Evolutionary conservation across 2,888 invertebrate genomes (phyloP).

Genomic region (Rhorus exstirpatorius): DNA sequence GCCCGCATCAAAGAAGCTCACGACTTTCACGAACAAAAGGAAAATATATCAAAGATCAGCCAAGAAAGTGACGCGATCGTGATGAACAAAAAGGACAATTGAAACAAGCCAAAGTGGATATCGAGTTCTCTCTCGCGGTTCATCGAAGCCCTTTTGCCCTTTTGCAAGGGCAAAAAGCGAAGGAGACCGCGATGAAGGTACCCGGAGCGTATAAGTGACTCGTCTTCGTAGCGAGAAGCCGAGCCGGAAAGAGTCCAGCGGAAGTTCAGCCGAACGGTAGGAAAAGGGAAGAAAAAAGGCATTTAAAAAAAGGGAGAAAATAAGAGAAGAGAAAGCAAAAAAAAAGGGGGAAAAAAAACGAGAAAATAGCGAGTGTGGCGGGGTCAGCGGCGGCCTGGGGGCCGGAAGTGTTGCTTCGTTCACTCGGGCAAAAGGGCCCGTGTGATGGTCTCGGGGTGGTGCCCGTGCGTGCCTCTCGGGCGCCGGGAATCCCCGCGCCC

Average conservation of each 20-base stretch:
- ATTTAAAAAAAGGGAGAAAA: conserved; percentile 20
- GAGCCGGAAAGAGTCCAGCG: conserved; percentile 35
- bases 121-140: conserved; percentile 38
- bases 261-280: conserved; percentile 39
- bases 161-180: conserved; percentile 23
- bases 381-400: conserved; percentile 67
- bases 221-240: conserved; percentile 27
- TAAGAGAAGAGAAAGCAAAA: conserved; percentile 39
- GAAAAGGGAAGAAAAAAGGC: conserved; percentile 6
- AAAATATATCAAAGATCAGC: conserved; percentile 36
- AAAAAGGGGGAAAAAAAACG: conserved; percentile 11
- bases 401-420: conserved; percentile 71
- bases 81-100: conserved; percentile 37
- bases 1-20: conserved; percentile 61
- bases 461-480: conserved; percentile 87
- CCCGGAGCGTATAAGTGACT: conserved; percentile 68
- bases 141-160: neutral
- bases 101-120: conserved; percentile 46
- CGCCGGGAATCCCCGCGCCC: conserved; percentile 84
- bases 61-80: conserved; percentile 12
- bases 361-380: conserved; percentile 55
- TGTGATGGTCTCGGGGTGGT: conserved; percentile 86
- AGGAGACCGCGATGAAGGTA: conserved; percentile 63
- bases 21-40: conserved; percentile 34
- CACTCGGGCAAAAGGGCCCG: conserved; percentile 78